Base-by-base conservation (phyloP, 1,140 invertebrate genomes). In the Polypedilum pembai region DNA sequence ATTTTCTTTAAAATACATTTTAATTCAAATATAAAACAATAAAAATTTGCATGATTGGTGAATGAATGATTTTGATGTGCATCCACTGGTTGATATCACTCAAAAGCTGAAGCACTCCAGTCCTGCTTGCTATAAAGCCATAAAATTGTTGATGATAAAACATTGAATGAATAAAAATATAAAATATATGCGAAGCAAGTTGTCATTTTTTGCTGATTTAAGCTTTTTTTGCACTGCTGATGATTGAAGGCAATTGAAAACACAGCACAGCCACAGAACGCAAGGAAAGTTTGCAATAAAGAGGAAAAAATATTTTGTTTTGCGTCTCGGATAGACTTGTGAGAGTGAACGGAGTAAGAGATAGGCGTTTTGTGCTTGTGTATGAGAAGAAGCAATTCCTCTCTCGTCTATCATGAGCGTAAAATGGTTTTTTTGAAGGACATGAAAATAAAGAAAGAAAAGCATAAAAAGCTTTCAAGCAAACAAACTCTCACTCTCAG, bases 391-490 rank as follows among this genome's bases (percentile, higher is more conserved):
- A 45, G 15, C 41, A 45, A 45, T 45, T 15, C 12, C 45, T 56
- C 45, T 56, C 45, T 56, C 3, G 12, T n/a, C 45, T n/a, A n/a
- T 56, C 45, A 15, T 56, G n/a, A 33, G 24, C 24, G 5, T 33
- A 33, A 33, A 33, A 33, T 33, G 12, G 15, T 45, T 12, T 56
- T 56, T 56, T 12, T n/a, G 45, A 56, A 56, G 45, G 24, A 33
- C 45, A 56, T 56, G 45, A 56, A 69, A 21, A 69, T 18, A 69
- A 21, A 69, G 65, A 69, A 21, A 69, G 18, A 69, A 69, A 69
- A 69, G 65, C 65, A 69, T 69, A 69, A 69, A 69, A 69, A 69
- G 65, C 65, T 69, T 69, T 69, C 10, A 56, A 20, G 65, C 20
- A 20, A 69, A 12, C 45, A 56, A 12, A 56, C 45, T n/a, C 3